Conservation (phyloP, 2,888 invertebrate species). For the Callyntrura sp. region DNA sequence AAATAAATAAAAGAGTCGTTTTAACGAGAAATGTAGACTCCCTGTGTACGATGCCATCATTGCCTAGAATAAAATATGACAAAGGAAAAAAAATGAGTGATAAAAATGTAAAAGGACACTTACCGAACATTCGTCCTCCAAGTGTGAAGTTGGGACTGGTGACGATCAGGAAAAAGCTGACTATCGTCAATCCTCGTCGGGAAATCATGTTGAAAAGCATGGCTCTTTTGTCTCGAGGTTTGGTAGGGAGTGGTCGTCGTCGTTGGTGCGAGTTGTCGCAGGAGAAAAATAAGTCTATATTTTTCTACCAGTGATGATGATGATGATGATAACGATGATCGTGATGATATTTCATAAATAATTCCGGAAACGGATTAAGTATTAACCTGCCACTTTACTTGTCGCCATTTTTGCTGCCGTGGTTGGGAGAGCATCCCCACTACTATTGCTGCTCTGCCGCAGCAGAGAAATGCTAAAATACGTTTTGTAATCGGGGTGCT, state of each 20-base stretch:
- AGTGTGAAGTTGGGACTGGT: conserved; percentile 44
- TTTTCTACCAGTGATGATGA: background rate
- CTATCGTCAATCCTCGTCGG: conserved; percentile 34
- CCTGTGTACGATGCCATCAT: too few species aligned
- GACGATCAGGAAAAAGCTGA: conserved; percentile 32
- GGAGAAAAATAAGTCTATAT: background rate
- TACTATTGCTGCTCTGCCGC: background rate
- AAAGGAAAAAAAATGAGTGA: too few species aligned
- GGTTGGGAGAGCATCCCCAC: background rate
- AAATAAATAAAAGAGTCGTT: too few species aligned
- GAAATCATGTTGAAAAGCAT: conserved; percentile 60
- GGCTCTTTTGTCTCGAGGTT: background rate
- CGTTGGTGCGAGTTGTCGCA: background rate
- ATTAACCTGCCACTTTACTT: conserved; percentile 26
- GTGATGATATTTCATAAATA: conserved; percentile 67
- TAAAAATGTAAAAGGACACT: conserved; percentile 27
- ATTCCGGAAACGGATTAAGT: conserved; percentile 30
- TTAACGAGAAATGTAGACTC: too few species aligned
- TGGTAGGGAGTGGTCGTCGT: background rate
- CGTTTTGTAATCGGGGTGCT: background rate
- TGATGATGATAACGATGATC: conserved; percentile 5
- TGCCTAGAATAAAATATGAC: too few species aligned
- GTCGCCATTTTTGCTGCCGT: conserved; percentile 16
- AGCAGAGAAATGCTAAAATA: too few species aligned
- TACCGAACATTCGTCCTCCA: conserved; percentile 78